A percentile compares a stretch with the other conserved stretches of the same genome.
Conservation (phyloP, 1,140 invertebrate genomes). For the Camponotus floridanus region DNA sequence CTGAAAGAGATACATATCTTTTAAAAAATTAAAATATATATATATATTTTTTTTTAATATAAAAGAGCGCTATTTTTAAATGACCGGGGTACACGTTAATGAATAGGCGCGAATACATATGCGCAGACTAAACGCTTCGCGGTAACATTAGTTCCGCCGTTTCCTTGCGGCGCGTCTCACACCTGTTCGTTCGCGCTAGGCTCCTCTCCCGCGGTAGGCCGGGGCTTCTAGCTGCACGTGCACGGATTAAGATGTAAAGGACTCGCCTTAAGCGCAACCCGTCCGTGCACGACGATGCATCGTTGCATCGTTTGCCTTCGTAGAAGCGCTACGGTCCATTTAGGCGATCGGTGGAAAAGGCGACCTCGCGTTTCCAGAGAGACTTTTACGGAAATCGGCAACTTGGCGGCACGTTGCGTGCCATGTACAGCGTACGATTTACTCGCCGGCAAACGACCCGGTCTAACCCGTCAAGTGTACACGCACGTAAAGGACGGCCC, state of each 20-base stretch:
- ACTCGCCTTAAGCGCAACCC: conserved; percentile 14
- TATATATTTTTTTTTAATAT: too few relatives aligned
- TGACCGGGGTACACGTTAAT: conserved; percentile 11
- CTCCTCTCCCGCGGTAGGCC: background rate
- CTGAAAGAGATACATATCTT: too few relatives aligned
- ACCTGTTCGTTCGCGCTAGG: conserved; percentile 41
- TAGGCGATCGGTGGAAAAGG: conserved; percentile 33
- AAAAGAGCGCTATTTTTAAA: background rate
- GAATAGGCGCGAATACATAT: conserved; percentile 38
- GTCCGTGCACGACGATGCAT: conserved; percentile 11
- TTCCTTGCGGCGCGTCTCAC: conserved; percentile 45
- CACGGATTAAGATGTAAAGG: conserved; percentile 50
- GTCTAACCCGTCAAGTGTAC: conserved; percentile 9
- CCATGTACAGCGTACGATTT: conserved; percentile 24
- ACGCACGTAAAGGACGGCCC: conserved; percentile 19
- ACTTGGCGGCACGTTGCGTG: conserved; percentile 27
- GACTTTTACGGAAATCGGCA: conserved; percentile 64
- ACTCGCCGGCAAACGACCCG: conserved; percentile 31
- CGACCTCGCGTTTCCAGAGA: conserved; percentile 46
- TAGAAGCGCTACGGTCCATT: conserved; percentile 56
- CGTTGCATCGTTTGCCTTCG: conserved; percentile 51
- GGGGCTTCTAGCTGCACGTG: background rate
- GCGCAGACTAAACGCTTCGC: conserved; percentile 35
- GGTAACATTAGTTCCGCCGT: conserved; percentile 55
- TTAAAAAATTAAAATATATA: too few relatives aligned